Conservation (phyloP, 2,113 vertebrate species). For the Anoplopoma fimbria region DNA sequence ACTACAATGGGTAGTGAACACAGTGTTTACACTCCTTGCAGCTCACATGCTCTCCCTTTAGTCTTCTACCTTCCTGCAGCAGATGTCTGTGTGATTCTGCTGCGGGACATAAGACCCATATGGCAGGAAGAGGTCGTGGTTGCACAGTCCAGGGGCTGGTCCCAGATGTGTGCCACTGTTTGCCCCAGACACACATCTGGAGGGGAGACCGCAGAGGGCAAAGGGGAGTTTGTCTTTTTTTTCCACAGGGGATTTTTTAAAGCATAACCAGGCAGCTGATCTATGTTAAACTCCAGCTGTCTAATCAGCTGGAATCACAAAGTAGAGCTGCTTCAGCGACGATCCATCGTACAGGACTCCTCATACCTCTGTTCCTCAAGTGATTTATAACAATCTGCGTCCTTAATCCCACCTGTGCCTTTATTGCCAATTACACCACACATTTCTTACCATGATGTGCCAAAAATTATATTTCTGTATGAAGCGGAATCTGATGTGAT, state of each 20-base stretch:
- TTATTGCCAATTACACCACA: slow-evolving; percentile 2
- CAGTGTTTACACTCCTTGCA: neutral
- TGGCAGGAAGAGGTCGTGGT: slow-evolving; percentile 33
- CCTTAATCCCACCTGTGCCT: slow-evolving; percentile 9
- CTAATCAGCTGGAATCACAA: slow-evolving; percentile 29
- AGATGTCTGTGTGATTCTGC: slow-evolving; percentile 8
- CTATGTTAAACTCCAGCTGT: slow-evolving; percentile 42
- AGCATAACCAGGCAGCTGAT: slow-evolving; percentile 28
- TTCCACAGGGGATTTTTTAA: slow-evolving; percentile 29
- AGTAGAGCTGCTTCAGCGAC: slow-evolving; percentile 13
- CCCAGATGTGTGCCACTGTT: slow-evolving; percentile 54
- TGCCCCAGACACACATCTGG: slow-evolving; percentile 57
- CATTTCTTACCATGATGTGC: neutral
- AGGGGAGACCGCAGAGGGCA: slow-evolving; percentile 42
- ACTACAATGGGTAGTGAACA: neutral
- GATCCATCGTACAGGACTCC: slow-evolving; percentile 3
- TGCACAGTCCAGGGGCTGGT: slow-evolving; percentile 11
- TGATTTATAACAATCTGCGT: slow-evolving; percentile 20
- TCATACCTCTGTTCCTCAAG: slow-evolving; percentile 23
- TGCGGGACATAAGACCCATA: slow-evolving; percentile 14
- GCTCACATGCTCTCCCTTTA: slow-evolving; percentile 5
- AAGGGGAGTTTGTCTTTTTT: slow-evolving; percentile 22
- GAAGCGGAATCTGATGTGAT: neutral
- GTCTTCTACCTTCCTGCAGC: slow-evolving; percentile 1
- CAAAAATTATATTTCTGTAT: neutral